A percentile compares a stretch with the other conserved stretches of the same genome.
Evolutionary conservation across 37 sponge, comb jelly and placozoan genomes (phyloP).

Genomic region (Spongia lamella): DNA sequence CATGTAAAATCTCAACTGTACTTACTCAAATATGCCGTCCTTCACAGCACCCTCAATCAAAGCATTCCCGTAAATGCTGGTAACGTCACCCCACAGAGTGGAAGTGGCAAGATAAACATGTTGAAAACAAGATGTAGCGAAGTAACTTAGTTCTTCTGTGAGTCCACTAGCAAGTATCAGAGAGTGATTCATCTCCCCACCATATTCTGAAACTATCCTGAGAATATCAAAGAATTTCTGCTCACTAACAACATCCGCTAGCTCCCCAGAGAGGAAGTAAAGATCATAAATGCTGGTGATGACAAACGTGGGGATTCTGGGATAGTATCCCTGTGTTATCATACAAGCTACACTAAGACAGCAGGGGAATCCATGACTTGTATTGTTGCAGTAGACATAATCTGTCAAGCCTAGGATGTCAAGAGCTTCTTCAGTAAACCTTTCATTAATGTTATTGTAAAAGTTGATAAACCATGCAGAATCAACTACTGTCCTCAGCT

Average conservation of each 20-base stretch:
- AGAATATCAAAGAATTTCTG: slow-evolving; percentile 27
- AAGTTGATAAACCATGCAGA: slow-evolving; percentile 88
- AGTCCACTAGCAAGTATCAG: slow-evolving; percentile 10
- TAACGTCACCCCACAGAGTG: slow-evolving; percentile 27
- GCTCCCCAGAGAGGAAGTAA: slow-evolving; percentile 40
- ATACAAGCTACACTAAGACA: slow-evolving; percentile 23
- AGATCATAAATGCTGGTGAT: slow-evolving; percentile 67
- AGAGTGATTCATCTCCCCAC: slow-evolving; percentile 85
- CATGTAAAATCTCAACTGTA: background rate
- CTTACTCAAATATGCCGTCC: slow-evolving; percentile 15
- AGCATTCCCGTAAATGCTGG: background rate
- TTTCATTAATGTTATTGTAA: slow-evolving; percentile 21
- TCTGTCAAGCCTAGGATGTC: background rate
- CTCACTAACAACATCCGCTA: background rate
- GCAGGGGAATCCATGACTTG: slow-evolving; percentile 20
- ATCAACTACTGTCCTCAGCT: slow-evolving; percentile 39
- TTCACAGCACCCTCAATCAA: background rate
- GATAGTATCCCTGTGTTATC: slow-evolving; percentile 34
- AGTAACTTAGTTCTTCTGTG: slow-evolving; percentile 31
- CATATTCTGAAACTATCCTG: slow-evolving; percentile 63
- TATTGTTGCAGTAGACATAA: slow-evolving; percentile 1
- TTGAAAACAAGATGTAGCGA: slow-evolving; percentile 59
- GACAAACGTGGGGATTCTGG: slow-evolving; percentile 47
- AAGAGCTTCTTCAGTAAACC: slow-evolving; percentile 13
- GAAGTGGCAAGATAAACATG: slow-evolving; percentile 68